These are phyloP conservation scores for Hedychridium roseum DNA, from an alignment of 2,888 invertebrate genomes.

Conservation along the genomic window DNA sequence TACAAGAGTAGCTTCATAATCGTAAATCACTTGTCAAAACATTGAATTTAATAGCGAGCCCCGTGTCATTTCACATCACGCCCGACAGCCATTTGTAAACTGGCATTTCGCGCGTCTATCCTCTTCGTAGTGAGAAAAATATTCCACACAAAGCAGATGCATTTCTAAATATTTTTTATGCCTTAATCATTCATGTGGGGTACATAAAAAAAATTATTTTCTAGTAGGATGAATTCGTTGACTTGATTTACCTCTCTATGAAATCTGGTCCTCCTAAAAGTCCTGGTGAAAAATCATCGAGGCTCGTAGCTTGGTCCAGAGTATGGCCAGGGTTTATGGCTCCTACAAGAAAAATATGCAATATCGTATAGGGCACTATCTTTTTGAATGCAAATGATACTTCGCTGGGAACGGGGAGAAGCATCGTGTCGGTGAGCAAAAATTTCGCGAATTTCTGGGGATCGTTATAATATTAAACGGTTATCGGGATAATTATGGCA, in stretches of 20 bases:
- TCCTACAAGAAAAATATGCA: constrained; percentile 21
- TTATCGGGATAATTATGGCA: not conserved
- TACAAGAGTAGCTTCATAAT: constrained; percentile 56
- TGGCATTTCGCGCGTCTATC: constrained; percentile 8
- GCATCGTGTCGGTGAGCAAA: not conserved
- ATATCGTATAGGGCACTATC: not conserved
- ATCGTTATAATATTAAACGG: no score
- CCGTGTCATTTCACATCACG: constrained; percentile 43
- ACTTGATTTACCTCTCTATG: constrained; percentile 28
- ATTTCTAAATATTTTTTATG: no score
- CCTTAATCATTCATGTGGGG: no score
- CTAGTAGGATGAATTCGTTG: not conserved
- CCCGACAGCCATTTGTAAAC: constrained; percentile 42
- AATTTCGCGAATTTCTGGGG: no score
- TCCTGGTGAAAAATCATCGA: constrained; percentile 33
- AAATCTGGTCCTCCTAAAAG: constrained; percentile 25
- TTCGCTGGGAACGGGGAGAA: not conserved
- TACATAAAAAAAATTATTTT: constrained; percentile 2
- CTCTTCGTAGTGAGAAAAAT: not conserved
- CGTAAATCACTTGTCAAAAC: constrained; percentile 46
- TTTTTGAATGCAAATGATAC: not conserved
- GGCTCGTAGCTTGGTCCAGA: constrained; percentile 21
- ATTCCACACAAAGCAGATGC: not conserved
- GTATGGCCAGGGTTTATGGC: constrained; percentile 27
- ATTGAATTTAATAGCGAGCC: constrained; percentile 38